phyloP scores from a whole-genome alignment of 2,797 vertebrate species.

The Columba guinea region DNA sequence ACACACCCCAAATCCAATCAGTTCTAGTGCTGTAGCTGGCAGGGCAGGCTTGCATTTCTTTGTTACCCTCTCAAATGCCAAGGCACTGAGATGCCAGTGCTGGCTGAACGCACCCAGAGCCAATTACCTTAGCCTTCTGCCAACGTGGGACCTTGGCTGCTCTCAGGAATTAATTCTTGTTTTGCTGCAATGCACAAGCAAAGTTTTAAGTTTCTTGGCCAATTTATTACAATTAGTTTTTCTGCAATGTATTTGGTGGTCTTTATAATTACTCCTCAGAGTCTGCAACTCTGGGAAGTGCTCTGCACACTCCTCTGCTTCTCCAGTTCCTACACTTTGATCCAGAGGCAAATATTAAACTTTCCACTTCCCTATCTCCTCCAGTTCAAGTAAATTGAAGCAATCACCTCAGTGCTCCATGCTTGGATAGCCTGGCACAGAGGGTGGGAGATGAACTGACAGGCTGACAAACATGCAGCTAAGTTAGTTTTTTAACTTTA shows the following conservation, averaged over 20 bases:
- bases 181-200: slow-evolving; percentile 50
- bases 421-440: not conserved
- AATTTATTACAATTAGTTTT: slow-evolving; percentile 53
- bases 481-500: not conserved
- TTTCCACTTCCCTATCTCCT: not conserved
- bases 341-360: not conserved
- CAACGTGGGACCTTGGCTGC: slow-evolving; percentile 32
- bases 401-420: not conserved
- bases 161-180: slow-evolving; percentile 59
- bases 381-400: not conserved
- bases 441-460: not conserved
- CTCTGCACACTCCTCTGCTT: not conserved
- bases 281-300: not conserved
- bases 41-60: slow-evolving; percentile 19
- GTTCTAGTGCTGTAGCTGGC: slow-evolving; percentile 43
- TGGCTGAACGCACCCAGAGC: slow-evolving; percentile 30
- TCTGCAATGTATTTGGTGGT: not conserved
- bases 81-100: not conserved
- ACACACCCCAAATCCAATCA: slow-evolving; percentile 41
- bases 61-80: slow-evolving; percentile 41
- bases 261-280: not conserved
- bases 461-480: not conserved
- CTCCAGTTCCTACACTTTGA: not conserved
- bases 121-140: slow-evolving; percentile 55
- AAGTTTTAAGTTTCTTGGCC: slow-evolving; percentile 34